Evolutionary conservation across 2,797 vertebrate genomes (phyloP).

Genomic region (Coregonus ussuriensis): DNA sequence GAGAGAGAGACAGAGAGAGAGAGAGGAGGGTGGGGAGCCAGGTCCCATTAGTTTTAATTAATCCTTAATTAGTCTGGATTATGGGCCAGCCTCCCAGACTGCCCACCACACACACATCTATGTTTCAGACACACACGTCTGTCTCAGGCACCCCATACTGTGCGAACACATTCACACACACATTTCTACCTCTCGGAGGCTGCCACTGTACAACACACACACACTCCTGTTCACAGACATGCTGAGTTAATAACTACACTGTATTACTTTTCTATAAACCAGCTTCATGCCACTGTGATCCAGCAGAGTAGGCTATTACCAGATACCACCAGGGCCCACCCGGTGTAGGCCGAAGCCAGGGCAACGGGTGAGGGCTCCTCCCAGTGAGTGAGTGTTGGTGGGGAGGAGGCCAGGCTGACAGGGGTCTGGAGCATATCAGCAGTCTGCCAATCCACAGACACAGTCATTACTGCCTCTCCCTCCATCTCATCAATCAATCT

Average conservation of each 20-base stretch:
- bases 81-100: conserved; percentile 21
- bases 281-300: neutral
- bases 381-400: conserved; percentile 32
- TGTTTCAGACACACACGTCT: neutral
- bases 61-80: conserved; percentile 26
- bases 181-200: neutral
- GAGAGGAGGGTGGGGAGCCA: conserved; percentile 7
- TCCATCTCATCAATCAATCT: conserved; percentile 49
- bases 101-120: conserved; percentile 9
- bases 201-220: neutral
- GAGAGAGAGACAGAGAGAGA: neutral
- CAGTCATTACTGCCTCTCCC: conserved; percentile 37
- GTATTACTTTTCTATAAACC: neutral
- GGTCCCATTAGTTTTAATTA: conserved; percentile 31
- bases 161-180: conserved; percentile 5
- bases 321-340: conserved; percentile 26
- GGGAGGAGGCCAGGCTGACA: conserved; percentile 29
- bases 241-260: neutral
- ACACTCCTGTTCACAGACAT: neutral
- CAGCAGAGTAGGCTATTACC: conserved; percentile 21
- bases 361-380: conserved; percentile 32
- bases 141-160: conserved; percentile 1
- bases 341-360: conserved; percentile 20
- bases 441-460: conserved; percentile 50
- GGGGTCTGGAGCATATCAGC: conserved; percentile 53